phyloP scores from a whole-genome alignment of 64 coral and sea anemone genomes.

The Pocillopora damicornis region DNA sequence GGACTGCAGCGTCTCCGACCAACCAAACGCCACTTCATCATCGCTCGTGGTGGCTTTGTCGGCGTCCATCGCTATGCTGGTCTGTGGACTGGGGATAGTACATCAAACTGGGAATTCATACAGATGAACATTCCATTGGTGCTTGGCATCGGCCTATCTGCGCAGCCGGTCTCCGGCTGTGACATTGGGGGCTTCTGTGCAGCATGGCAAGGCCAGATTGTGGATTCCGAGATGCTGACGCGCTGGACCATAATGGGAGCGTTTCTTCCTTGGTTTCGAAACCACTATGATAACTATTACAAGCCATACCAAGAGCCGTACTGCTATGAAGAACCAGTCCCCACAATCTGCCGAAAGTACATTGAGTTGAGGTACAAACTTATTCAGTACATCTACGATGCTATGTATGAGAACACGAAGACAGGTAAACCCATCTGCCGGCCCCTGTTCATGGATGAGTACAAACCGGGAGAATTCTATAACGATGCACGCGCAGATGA shows the following conservation, averaged over 20 bases:
- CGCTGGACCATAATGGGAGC: slow-evolving; percentile 86
- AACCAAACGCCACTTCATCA: slow-evolving; percentile 58
- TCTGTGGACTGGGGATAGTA: slow-evolving; percentile 75
- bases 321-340: slow-evolving; percentile 52
- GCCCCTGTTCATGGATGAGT: slow-evolving; percentile 78
- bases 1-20: slow-evolving; percentile 54
- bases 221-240: slow-evolving; percentile 39
- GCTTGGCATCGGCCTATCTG: slow-evolving; percentile 64
- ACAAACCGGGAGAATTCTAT: slow-evolving; percentile 52
- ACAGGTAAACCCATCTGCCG: slow-evolving; percentile 69
- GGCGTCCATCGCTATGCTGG: slow-evolving; percentile 75
- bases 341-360: slow-evolving; percentile 78
- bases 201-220: slow-evolving; percentile 35
- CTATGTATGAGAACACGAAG: slow-evolving; percentile 67
- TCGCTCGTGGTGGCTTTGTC: slow-evolving; percentile 77
- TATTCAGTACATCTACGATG: slow-evolving; percentile 76
- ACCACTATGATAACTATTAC: slow-evolving; percentile 83
- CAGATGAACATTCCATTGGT: slow-evolving; percentile 67
- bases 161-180: slow-evolving; percentile 70
- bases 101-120: slow-evolving; percentile 71
- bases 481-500: slow-evolving; percentile 62
- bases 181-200: slow-evolving; percentile 74
- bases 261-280: slow-evolving; percentile 73
- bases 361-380: slow-evolving; percentile 68
- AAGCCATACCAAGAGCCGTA: slow-evolving; percentile 67